Evolutionary conservation across 1,140 invertebrate genomes (phyloP), one percentile per base, ranked within the genome.

Genomic region (Sycophila sp.): DNA sequence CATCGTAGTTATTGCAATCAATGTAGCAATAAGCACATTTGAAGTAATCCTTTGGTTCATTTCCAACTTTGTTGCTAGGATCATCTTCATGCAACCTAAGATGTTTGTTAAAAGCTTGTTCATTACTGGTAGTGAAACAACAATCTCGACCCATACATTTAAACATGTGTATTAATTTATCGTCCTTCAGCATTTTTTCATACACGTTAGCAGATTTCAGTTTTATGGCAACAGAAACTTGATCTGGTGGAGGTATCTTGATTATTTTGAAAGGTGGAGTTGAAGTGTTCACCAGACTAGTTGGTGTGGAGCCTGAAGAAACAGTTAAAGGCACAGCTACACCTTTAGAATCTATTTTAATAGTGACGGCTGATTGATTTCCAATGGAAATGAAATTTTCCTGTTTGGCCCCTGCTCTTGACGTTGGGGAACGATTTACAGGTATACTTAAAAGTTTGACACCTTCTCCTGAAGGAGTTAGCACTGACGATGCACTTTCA

Each of bases 101-200:
- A 75, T 91, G 90, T 1, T 73, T 51, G 1, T 78, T 72, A 64
- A 89, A 89, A 0, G 77, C 36, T 0, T 78, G 66, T 0, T 76
- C 55, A 0, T 65, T 72, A 30, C 86, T 85, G 0, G 86, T 87
- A 0, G 86, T 84, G 59, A 83, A 91, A 15, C 75, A 78, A 75
- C 90, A 91, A 17, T 80, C 73, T 15, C 78, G 80, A 4, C 74
- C 79, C 85, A 90, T 90, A 69, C 90, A 91, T 70, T 90, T 91
- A 66, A 88, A 90, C 6, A 90, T 76, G 15, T 87, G 80, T 22
- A 70, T 65, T 4, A 88, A 64, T 42, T 86, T 87, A 0, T 69
- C 47, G 0, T 73, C 63, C 4, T 75, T 73, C 1, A 85, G 34
- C 86, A 87, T 87, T 0, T 62, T 64, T 6, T 70, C 67, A 8